phyloP scores from a whole-genome alignment of 2,888 invertebrate species.

The Dynastes grantii region DNA sequence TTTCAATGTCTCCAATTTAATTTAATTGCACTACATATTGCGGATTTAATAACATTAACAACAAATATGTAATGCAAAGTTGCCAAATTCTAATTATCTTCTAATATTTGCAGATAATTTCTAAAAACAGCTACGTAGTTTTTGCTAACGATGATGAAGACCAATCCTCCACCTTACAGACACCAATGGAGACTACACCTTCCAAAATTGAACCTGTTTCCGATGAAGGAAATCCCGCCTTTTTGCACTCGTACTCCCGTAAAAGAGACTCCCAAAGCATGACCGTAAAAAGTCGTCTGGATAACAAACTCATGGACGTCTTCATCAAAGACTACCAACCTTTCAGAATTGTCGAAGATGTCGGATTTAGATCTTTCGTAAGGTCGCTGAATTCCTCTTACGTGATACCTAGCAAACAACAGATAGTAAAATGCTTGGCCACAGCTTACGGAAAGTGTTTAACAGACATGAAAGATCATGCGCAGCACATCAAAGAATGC shows the following conservation, averaged over 20 bases:
- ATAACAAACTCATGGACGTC: constrained; percentile 35
- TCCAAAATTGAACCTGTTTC: neutral
- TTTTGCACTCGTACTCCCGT: constrained; percentile 1
- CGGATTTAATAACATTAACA: neutral
- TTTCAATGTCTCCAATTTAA: no score
- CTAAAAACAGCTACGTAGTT: constrained; percentile 6
- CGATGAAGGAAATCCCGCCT: neutral
- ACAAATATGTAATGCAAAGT: no score
- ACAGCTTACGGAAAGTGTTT: constrained; percentile 32
- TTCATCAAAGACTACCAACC: constrained; percentile 42
- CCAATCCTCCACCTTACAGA: neutral
- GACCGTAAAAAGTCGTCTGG: constrained; percentile 15
- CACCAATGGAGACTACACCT: neutral
- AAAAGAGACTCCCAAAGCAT: neutral
- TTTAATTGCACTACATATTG: no score
- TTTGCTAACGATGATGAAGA: constrained; percentile 1
- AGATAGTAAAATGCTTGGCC: constrained; percentile 11
- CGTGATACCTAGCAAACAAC: constrained; percentile 24
- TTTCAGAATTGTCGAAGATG: constrained; percentile 27
- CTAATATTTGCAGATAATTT: neutral
- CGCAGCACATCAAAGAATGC: constrained; percentile 51
- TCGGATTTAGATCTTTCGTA: constrained; percentile 38
- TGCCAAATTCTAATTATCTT: neutral
- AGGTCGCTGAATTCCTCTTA: constrained; percentile 27
- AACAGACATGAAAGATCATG: constrained; percentile 46